Base-by-base conservation (phyloP, 2,113 vertebrate genomes). In the Pelmatolapia mariae region DNA sequence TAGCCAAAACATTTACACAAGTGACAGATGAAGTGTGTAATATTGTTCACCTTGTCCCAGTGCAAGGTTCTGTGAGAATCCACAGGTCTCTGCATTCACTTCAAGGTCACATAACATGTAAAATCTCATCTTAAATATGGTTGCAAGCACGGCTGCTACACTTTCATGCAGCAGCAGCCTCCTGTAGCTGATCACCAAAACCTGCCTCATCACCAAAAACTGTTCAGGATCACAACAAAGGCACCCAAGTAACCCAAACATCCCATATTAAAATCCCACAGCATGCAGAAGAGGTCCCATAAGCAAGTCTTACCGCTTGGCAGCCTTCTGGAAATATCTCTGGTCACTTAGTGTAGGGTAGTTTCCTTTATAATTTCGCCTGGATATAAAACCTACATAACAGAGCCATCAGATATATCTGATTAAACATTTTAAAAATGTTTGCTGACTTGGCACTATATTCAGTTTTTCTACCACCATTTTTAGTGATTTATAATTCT, bases 251-350 rank as follows among this genome's bases (percentile, higher is more conserved):
- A 45, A 76, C 40, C 24, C 43, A 47, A 76, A 19, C 43, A 8
- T 76, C 24, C 43, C 6, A 29, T 11, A 76, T 29, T 45, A 10
- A 50, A 31, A 47, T 50, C 43, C 40, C 16, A 76, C 43, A 47
- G 15, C 24, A 76, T 11, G 24, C 40, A 76, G 15, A 47, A 3
- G 43, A 31, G 24, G 24, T 19, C 43, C 24, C 8, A 50, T 47
- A 50, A 50, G 43, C 24, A 50, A 76, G 71, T 0, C 43, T 50
- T 29, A 29, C 71, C 0, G 0, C 40, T 2, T 47, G 40, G 71
- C 22, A 45, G 68, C 68, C 38, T 43, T 73, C 40, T 1, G 4
- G 22, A 73, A 45, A 45, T 47, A 15, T 29, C 40, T 47, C 68
- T 29, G 40, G 24, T 76, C 40, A 29, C 2, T 47, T n/a, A 22